Evolutionary conservation across 2,888 invertebrate genomes (phyloP).

Genomic region (Chloromyia formosa): DNA sequence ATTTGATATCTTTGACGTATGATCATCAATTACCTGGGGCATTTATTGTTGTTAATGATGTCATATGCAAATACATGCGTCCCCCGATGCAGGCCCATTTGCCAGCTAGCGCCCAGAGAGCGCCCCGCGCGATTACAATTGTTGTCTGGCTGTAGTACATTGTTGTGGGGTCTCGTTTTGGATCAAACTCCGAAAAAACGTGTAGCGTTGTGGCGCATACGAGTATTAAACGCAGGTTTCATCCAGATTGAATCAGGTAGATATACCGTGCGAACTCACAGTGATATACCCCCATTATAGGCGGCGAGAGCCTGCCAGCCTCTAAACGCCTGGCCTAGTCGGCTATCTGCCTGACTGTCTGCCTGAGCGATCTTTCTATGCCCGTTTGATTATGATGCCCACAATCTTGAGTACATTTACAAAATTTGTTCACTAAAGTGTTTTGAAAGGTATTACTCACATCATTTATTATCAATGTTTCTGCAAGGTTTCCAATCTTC

Average conservation of each 20-base stretch:
- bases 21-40: constrained; percentile 52
- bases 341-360: background rate
- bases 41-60: constrained; percentile 53
- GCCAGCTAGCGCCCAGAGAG: constrained; percentile 1
- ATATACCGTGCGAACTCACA: constrained; percentile 19
- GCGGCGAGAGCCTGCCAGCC: no score
- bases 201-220: no score
- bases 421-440: constrained; percentile 43
- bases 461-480: constrained; percentile 41
- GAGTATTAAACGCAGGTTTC: no score
- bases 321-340: no score
- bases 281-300: constrained; percentile 32
- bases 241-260: constrained; percentile 3
- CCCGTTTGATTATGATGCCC: constrained; percentile 20
- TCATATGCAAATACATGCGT: constrained; percentile 50
- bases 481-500: constrained; percentile 25
- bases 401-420: constrained; percentile 26
- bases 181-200: constrained; percentile 4
- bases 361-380: background rate
- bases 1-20: constrained; percentile 53
- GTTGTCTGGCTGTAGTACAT: constrained; percentile 18
- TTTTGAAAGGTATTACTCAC: constrained; percentile 42
- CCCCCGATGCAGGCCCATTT: constrained; percentile 17
- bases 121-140: constrained; percentile 13
- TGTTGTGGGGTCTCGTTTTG: background rate